Conservation (phyloP, 2,113 vertebrate genomes). For the Lepus europaeus region DNA sequence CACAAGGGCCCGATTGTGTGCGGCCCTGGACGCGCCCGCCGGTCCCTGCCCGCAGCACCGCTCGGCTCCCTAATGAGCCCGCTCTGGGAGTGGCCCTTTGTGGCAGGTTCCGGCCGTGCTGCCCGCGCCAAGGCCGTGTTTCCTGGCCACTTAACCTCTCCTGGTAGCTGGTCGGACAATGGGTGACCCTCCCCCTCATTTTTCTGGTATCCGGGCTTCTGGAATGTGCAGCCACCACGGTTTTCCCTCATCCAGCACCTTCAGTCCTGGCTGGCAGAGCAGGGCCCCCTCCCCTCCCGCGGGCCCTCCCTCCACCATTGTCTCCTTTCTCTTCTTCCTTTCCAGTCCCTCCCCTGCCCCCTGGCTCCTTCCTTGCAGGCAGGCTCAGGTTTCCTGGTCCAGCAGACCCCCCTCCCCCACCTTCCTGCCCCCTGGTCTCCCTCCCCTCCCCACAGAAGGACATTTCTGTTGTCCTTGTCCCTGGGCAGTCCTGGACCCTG, state of each 20-base stretch:
- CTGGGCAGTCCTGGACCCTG: neutral
- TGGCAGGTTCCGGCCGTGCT: slow-evolving; percentile 76
- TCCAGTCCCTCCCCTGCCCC: neutral
- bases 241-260: neutral
- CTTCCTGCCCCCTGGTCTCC: neutral
- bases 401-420: neutral
- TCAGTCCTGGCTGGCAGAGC: neutral
- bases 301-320: neutral
- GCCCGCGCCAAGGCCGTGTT: slow-evolving; percentile 35
- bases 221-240: neutral
- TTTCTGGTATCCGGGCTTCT: neutral
- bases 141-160: slow-evolving; percentile 3
- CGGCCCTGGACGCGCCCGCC: slow-evolving; percentile 70
- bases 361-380: neutral
- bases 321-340: slow-evolving; percentile 29
- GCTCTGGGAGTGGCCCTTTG: slow-evolving; percentile 81
- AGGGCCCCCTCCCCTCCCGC: neutral
- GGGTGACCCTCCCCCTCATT: neutral
- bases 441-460: neutral
- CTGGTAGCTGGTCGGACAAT: neutral
- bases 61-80: slow-evolving; percentile 74
- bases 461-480: neutral
- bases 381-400: slow-evolving; percentile 49
- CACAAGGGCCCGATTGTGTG: slow-evolving; percentile 77
- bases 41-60: slow-evolving; percentile 72